These are phyloP conservation scores for Mareca penelope DNA, from an alignment of 2,797 vertebrate species.

Conservation along the genomic window DNA sequence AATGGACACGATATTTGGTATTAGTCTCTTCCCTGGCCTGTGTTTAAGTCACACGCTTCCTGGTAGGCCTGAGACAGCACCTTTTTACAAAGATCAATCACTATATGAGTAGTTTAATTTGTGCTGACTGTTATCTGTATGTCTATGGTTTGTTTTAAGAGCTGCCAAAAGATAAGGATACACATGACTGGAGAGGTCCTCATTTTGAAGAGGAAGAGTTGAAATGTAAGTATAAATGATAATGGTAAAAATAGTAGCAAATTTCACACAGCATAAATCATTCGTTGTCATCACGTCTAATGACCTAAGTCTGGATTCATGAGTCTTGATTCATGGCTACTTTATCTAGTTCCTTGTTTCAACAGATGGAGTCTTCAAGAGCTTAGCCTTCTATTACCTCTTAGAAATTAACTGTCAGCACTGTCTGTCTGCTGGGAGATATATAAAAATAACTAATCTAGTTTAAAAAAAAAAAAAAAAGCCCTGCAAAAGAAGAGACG, in stretches of 20 bases:
- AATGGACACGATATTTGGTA: not conserved
- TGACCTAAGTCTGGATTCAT: not conserved
- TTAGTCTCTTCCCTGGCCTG: not conserved
- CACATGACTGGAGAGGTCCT: not conserved
- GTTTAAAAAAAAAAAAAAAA: not conserved
- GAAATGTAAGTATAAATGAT: conserved; percentile 35
- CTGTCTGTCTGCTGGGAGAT: not conserved
- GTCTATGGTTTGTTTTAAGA: conserved; percentile 3
- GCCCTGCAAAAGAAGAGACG: not conserved
- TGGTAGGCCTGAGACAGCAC: not conserved
- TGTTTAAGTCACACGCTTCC: not conserved
- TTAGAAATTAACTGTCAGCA: not conserved
- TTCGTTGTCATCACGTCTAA: not conserved
- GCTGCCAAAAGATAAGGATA: not conserved
- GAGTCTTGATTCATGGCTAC: not conserved
- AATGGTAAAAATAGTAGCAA: not conserved
- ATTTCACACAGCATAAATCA: not conserved
- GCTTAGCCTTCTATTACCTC: not conserved
- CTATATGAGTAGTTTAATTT: not conserved
- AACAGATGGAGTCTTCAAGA: not conserved
- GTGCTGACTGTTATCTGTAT: not conserved
- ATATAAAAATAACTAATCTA: not conserved
- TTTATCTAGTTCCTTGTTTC: not conserved
- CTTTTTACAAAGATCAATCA: not conserved
- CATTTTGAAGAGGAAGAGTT: not conserved